Percentiles rank a stretch among this genome's conserved stretches.
Conservation (phyloP, 92 coral and sea anemone genomes). For the Porites rus region DNA sequence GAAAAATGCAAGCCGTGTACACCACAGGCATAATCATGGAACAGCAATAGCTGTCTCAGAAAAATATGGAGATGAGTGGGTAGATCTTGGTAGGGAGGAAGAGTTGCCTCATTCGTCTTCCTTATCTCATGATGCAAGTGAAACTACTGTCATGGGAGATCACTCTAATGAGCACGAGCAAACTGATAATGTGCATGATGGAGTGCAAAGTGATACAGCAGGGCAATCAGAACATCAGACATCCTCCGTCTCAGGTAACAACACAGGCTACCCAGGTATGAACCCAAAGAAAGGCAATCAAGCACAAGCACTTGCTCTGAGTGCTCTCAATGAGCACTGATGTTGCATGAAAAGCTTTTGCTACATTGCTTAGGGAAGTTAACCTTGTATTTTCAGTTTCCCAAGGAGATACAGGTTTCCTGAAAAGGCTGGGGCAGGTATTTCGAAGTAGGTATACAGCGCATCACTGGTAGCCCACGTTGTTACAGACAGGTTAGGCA, state of each 20-base stretch:
- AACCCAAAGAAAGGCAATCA: not conserved
- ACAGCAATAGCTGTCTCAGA: slow-evolving; percentile 34
- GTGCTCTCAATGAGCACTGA: not conserved
- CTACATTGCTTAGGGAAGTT: no score
- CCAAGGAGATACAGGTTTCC: no score
- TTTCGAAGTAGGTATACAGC: no score
- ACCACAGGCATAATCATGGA: slow-evolving; percentile 52
- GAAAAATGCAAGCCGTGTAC: slow-evolving; percentile 69
- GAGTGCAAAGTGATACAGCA: not conserved
- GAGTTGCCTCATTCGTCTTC: not conserved
- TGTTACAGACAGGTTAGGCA: no score
- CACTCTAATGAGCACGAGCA: slow-evolving; percentile 1
- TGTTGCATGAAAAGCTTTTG: no score
- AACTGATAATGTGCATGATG: not conserved
- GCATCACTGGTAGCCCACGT: not conserved
- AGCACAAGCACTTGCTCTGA: no score
- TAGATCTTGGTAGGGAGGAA: slow-evolving; percentile 56
- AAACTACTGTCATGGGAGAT: not conserved
- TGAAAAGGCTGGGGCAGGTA: no score
- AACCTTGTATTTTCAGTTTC: no score
- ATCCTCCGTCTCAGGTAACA: not conserved
- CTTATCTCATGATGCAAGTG: slow-evolving; percentile 22
- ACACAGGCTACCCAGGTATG: not conserved
- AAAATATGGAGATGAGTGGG: slow-evolving; percentile 73
- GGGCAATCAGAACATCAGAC: slow-evolving; percentile 2